Percentiles rank a stretch among this genome's conserved stretches.
Evolutionary conservation across 2,888 invertebrate genomes (phyloP).

Genomic region (Philereme vetulata): DNA sequence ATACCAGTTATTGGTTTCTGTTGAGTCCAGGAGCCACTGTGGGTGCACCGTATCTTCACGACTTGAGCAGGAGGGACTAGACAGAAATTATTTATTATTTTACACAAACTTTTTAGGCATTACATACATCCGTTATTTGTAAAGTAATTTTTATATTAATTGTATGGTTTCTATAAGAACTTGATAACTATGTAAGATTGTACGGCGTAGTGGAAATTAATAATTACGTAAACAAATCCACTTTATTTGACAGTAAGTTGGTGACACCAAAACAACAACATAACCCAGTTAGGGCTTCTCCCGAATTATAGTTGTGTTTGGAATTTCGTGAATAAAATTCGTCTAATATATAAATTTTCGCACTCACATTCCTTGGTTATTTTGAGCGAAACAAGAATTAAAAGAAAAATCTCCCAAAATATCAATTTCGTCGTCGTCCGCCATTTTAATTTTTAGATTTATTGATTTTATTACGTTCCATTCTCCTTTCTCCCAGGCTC

Average conservation of each 20-base stretch:
- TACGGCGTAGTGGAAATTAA: not conserved
- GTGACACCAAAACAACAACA: slow-evolving; percentile 46
- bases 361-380: slow-evolving; percentile 85
- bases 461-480: not conserved
- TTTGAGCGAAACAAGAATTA: slow-evolving; percentile 85
- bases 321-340: not conserved
- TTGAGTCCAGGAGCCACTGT: slow-evolving; percentile 86
- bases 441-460: slow-evolving; percentile 79
- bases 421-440: slow-evolving; percentile 89
- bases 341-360: slow-evolving; percentile 36
- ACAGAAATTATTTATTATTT: slow-evolving; percentile 5
- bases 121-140: not conserved
- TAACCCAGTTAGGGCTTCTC: not conserved
- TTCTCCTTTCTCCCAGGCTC: not conserved
- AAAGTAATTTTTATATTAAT: not conserved
- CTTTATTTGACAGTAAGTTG: slow-evolving; percentile 42
- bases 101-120: not conserved
- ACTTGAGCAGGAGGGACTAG: slow-evolving; percentile 77
- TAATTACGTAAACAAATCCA: slow-evolving; percentile 27
- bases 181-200: too few relatives aligned
- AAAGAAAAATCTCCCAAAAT: slow-evolving; percentile 88
- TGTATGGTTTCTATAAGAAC: slow-evolving; percentile 13
- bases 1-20: slow-evolving; percentile 85
- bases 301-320: not conserved
- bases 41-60: slow-evolving; percentile 86